Base-by-base conservation (phyloP, 1,140 invertebrate genomes). In the Notospermus geniculatus region DNA sequence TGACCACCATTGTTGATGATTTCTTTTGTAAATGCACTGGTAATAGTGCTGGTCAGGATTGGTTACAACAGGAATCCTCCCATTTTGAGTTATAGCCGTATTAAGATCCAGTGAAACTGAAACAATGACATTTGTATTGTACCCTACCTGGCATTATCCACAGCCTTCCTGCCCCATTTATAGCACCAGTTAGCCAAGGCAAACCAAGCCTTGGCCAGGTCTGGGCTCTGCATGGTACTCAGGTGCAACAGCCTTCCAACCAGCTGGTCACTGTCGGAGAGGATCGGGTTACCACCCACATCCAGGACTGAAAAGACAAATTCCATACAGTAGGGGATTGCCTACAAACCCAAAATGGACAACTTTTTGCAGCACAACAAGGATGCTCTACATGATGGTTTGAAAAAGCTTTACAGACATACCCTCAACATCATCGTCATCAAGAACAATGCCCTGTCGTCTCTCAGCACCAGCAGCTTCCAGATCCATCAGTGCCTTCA, bases 121-220 rank as follows among this genome's bases (percentile, higher is more conserved):
- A n/a, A n/a, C n/a, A n/a, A n/a, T n/a, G n/a, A n/a, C n/a, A n/a
- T n/a, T n/a, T n/a, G n/a, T n/a, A n/a, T n/a, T 22, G 39, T 36
- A 25, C 63, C 30, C 64, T 65, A 80, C 79, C 73, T 77, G 53
- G 82, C 76, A 68, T 74, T 76, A 73, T 93, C 91, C 0, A 93
- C 88, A 69, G 91, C 89, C 81, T 92, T 93, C 25, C 89, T 85
- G 30, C 92, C 93, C 90, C 92, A 93, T 67, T 80, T 80, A 78
- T 94, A 96, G 71, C 91, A 92, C 84, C 84, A 85, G 45, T 76
- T 74, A 52, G 81, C 84, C 25, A 84, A 70, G 23, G 85, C 87
- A 53, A 88, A 89, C 91, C 93, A 93, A 0, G 90, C 87, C 77
- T 92, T 90, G 2, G 91, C 89, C 41, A 91, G 80, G 52, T 85